Conservation (phyloP, 2,888 invertebrate species). For the Uloborus plumipes region DNA sequence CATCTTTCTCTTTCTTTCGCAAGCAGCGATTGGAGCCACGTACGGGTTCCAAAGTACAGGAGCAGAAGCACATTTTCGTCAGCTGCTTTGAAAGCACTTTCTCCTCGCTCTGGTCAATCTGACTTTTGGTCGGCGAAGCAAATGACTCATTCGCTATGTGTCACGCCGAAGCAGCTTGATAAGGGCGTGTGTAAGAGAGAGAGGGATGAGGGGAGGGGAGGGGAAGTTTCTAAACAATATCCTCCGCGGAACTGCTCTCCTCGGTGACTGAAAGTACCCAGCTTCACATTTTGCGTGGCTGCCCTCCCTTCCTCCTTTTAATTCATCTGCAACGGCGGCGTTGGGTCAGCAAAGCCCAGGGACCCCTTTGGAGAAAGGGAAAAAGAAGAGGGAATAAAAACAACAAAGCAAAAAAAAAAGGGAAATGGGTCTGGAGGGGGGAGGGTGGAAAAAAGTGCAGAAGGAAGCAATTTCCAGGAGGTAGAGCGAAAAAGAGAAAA, state of each 20-base stretch:
- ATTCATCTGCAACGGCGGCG: constrained; percentile 28
- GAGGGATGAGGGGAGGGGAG: too few relatives aligned
- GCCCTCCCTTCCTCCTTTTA: constrained; percentile 18
- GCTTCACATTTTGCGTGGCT: too few relatives aligned
- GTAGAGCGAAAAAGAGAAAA: constrained; percentile 17
- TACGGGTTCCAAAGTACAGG: too few relatives aligned
- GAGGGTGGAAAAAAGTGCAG: constrained; percentile 33
- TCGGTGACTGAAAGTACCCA: too few relatives aligned
- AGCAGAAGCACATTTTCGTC: background rate
- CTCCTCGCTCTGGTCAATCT: background rate
- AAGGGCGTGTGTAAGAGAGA: too few relatives aligned
- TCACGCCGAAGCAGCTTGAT: too few relatives aligned
- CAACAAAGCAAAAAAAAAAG: constrained; percentile 7
- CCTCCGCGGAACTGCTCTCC: too few relatives aligned
- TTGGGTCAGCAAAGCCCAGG: constrained; percentile 37
- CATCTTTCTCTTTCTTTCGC: too few relatives aligned
- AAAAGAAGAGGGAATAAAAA: constrained; percentile 24
- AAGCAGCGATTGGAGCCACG: too few relatives aligned
- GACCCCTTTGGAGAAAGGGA: background rate
- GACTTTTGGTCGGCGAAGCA: too few relatives aligned
- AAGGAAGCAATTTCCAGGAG: constrained; percentile 55
- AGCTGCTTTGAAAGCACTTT: background rate
- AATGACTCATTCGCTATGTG: too few relatives aligned
- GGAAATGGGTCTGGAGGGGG: background rate
- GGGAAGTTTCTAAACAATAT: too few relatives aligned